phyloP scores from a whole-genome alignment of 2,113 vertebrate genomes.

The Oncorhynchus mykiss region DNA sequence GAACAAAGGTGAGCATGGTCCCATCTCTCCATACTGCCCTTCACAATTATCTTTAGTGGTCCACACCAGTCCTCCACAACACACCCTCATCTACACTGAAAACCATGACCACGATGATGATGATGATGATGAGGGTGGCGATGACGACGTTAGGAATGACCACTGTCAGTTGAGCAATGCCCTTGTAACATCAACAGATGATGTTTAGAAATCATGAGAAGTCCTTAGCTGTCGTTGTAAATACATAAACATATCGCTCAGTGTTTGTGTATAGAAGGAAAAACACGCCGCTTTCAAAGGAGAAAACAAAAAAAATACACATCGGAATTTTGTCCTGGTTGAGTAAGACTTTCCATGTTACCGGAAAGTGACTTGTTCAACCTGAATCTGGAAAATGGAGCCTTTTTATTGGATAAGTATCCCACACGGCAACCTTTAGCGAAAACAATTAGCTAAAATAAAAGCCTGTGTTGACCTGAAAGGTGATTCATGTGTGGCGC shows the following conservation, averaged over 20 bases:
- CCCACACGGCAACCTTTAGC: slow-evolving; percentile 20
- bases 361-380: slow-evolving; percentile 7
- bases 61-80: background rate
- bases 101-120: background rate
- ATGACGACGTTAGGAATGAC: background rate
- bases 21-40: slow-evolving; percentile 22
- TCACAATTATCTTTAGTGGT: background rate
- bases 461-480: slow-evolving; percentile 21
- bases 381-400: slow-evolving; percentile 20
- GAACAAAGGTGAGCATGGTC: slow-evolving; percentile 26
- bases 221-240: slow-evolving; percentile 17
- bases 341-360: slow-evolving; percentile 18
- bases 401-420: slow-evolving; percentile 29
- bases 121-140: background rate
- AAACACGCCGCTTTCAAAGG: slow-evolving; percentile 22
- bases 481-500: slow-evolving; percentile 28
- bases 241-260: slow-evolving; percentile 37
- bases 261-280: slow-evolving; percentile 26
- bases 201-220: background rate
- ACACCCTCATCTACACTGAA: background rate
- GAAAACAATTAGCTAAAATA: slow-evolving; percentile 29
- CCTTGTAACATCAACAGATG: background rate
- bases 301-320: background rate
- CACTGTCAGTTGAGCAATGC: background rate
- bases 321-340: slow-evolving; percentile 9